Base-by-base conservation (phyloP, 2,797 vertebrate species). In the Trachops cirrhosus region DNA sequence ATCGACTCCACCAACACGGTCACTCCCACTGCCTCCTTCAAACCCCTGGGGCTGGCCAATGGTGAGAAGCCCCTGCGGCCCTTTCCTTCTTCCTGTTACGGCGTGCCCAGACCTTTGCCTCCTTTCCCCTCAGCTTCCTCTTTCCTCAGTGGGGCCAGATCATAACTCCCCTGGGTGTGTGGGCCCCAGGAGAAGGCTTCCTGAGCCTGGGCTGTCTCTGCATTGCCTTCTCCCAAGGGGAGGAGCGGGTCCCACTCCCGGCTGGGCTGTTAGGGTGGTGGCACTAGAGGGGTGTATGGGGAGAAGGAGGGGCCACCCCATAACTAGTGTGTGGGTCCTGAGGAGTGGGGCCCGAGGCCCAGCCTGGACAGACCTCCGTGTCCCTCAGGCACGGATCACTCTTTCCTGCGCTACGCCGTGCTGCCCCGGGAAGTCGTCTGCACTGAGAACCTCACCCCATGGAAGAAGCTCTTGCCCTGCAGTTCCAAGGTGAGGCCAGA, bases 1-100 rank as follows among this genome's bases (percentile, higher is more conserved):
- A 99, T 99, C 80, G 99, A 99, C 97, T 99, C 99, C 1, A 99
- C 99, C 98, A 99, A 99, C 98, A 99, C 99, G 0, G 99, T 99
- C 78, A 99, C 98, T 93, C 99, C 99, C 82, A 99, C 99, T 0
- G 99, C 99, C 2, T 99, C 99, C 94, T 99, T 99, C 98, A 99
- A 99, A 97, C 99, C 99, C 0, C 98, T 99, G 96, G 99, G 99
- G 21, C 96, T 99, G 93, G 98, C 99, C 92, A 99, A 99, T 1
- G 99, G 99, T 99, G 88, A 98, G 98, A 85, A 0, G 0, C 68
- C 79, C 46, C 12, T 12, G 1, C 0, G 1, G n/a, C 57, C 82
- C 21, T 9, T 16, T 22, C n/a, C 78, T 83, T 34, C 80, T 59
- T 50, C 44, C 68, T 18, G 15, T 29, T 32, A 26, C 71, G 32